Percentiles rank a stretch among this genome's conserved stretches.
These are phyloP conservation scores for Struthio camelus DNA, from an alignment of 2,113 vertebrate species.

Conservation along the genomic window DNA sequence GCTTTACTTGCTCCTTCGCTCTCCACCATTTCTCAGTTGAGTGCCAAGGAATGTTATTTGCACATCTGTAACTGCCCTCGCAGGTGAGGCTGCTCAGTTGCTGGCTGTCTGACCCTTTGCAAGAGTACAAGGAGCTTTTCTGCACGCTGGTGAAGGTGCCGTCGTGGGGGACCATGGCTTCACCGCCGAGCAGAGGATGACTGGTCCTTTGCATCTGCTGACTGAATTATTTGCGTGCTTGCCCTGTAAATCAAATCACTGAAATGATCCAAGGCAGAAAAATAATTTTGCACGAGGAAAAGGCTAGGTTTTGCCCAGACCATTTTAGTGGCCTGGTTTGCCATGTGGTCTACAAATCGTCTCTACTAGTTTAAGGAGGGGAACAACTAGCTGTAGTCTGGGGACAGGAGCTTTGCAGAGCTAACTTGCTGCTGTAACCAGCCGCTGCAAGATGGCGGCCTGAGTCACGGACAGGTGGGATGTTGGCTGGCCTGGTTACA, in stretches of 20 bases:
- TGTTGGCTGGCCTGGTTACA: neutral
- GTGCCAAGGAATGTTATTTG: neutral
- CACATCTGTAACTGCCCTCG: too few species aligned
- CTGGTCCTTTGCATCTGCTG: neutral
- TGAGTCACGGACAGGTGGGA: neutral
- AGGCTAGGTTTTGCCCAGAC: neutral
- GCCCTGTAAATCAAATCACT: neutral
- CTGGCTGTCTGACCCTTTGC: accelerated
- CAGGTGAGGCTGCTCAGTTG: neutral
- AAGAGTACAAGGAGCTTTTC: accelerated
- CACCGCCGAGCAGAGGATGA: neutral
- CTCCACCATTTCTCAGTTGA: neutral
- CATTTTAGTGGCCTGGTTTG: neutral
- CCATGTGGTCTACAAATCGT: neutral
- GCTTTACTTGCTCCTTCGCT: neutral
- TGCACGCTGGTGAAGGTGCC: neutral
- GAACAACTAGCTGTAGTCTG: neutral
- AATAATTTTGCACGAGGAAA: neutral
- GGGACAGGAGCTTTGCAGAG: neutral
- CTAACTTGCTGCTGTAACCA: neutral
- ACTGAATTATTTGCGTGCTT: accelerated
- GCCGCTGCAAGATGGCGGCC: too few species aligned
- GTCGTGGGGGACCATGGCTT: neutral
- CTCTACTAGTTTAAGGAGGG: accelerated
- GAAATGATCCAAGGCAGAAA: neutral